These are phyloP conservation scores for Lasioglossum albipes DNA, from an alignment of 1,140 invertebrate species.

Conservation along the genomic window DNA sequence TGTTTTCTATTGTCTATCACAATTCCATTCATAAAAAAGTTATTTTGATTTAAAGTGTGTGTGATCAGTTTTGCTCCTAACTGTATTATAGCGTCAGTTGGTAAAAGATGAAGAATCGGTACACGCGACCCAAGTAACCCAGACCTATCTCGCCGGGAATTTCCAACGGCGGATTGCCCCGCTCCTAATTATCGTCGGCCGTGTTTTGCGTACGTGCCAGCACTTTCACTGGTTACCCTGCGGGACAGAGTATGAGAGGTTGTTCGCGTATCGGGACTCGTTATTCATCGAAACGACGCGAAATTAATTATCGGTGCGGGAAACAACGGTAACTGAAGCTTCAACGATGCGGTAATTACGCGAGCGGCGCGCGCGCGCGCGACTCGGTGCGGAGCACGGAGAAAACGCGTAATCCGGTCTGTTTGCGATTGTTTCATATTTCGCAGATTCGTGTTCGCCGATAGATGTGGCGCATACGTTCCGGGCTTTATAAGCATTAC, in stretches of 20 bases:
- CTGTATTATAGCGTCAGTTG: too few relatives aligned
- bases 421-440: slow-evolving; percentile 30
- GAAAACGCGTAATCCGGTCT: neutral
- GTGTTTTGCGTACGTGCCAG: neutral
- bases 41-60: too few relatives aligned
- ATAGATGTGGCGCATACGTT: slow-evolving; percentile 13
- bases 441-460: slow-evolving; percentile 14
- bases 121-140: neutral
- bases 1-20: too few relatives aligned
- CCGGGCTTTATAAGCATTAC: slow-evolving; percentile 11
- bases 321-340: slow-evolving; percentile 28
- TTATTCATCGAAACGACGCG: slow-evolving; percentile 21
- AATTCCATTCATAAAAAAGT: too few relatives aligned
- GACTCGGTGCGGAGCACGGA: neutral
- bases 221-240: slow-evolving; percentile 8
- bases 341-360: slow-evolving; percentile 37
- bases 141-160: neutral
- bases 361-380: neutral
- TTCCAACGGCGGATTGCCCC: neutral
- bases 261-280: neutral
- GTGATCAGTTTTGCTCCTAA: too few relatives aligned
- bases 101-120: too few relatives aligned
- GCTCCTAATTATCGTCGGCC: neutral
- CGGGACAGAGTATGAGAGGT: neutral
- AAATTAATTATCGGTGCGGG: slow-evolving; percentile 36